These are phyloP conservation scores for Dichetophora obliterata DNA, from an alignment of 2,888 invertebrate species.

Conservation along the genomic window DNA sequence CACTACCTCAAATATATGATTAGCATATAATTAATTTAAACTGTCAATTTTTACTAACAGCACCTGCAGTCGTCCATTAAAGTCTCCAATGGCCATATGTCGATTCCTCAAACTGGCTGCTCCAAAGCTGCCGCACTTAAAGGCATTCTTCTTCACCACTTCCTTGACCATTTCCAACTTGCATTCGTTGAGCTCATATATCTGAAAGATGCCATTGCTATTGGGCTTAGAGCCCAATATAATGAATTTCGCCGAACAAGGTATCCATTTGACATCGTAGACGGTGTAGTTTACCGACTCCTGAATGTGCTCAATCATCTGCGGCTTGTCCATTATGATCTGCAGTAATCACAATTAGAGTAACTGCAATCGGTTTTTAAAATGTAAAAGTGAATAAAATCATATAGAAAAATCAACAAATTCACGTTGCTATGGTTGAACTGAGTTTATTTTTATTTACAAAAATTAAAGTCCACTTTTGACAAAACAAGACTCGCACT, in stretches of 20 bases:
- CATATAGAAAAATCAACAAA: conserved; percentile 12
- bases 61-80: conserved; percentile 85
- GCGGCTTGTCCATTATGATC: conserved; percentile 80
- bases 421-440: conserved; percentile 14
- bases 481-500: no score
- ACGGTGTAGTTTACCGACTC: conserved; percentile 86
- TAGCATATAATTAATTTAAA: no score
- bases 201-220: conserved; percentile 87
- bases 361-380: not conserved
- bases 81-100: conserved; percentile 91
- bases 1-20: conserved; percentile 72
- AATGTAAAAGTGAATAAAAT: not conserved
- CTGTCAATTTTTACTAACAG: conserved; percentile 73
- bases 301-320: conserved; percentile 89
- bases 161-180: conserved; percentile 80
- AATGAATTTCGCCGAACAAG: conserved; percentile 93
- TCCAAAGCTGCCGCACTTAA: conserved; percentile 95
- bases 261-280: conserved; percentile 96
- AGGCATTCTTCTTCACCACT: conserved; percentile 84
- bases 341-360: not conserved
- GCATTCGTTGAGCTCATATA: conserved; percentile 82
- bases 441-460: conserved; percentile 1
- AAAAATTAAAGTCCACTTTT: no score
- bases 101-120: conserved; percentile 86
- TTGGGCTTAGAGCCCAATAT: conserved; percentile 87